Conservation (phyloP, 2,113 vertebrate genomes). For the Baryphthengus martii region DNA sequence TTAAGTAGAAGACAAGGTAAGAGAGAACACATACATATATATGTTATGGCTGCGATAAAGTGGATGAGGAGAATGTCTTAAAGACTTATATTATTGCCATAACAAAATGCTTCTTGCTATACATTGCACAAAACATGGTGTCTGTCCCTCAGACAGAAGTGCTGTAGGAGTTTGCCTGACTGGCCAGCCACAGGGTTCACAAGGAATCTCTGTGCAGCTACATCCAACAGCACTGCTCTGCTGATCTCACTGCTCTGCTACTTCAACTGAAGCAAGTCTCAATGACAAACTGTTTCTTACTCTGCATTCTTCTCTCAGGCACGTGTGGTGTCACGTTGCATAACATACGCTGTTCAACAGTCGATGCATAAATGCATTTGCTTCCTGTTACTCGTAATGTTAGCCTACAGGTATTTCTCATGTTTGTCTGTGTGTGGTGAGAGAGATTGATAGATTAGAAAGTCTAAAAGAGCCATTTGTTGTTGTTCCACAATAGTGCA, state of each 20-base stretch:
- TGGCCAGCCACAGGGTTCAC: neutral
- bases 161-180: neutral
- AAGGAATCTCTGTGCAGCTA: neutral
- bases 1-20: neutral
- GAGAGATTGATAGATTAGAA: neutral
- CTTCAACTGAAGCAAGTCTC: neutral
- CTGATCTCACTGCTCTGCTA: neutral
- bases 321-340: neutral
- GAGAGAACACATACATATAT: fast-evolving
- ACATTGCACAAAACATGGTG: fast-evolving
- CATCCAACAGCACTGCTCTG: neutral
- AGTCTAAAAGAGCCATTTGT: neutral
- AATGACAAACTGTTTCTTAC: neutral
- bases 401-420: neutral
- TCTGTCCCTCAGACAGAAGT: neutral
- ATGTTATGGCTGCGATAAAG: neutral
- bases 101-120: neutral
- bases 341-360: neutral
- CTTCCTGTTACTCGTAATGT: neutral
- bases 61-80: neutral
- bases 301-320: neutral
- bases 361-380: neutral
- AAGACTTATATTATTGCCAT: neutral
- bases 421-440: neutral
- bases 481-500: neutral